Percentiles rank a stretch among this genome's conserved stretches.
Conservation (phyloP, 2,797 vertebrate genomes). For the Gymnoscopelus microlampas region DNA sequence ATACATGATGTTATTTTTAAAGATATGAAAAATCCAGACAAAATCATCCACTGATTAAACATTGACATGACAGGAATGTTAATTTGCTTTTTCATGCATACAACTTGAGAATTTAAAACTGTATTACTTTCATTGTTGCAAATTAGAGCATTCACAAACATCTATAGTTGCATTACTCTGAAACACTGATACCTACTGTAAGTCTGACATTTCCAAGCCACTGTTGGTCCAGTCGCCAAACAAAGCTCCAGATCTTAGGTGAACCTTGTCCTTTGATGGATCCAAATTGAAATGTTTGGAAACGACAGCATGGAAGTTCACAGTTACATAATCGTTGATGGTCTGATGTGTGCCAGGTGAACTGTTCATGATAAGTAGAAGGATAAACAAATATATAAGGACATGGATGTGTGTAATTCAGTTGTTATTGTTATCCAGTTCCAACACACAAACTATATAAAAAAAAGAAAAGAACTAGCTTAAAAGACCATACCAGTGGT, state of each 20-base stretch:
- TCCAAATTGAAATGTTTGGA: neutral
- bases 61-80: too few relatives aligned
- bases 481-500: too few relatives aligned
- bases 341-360: neutral
- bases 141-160: neutral
- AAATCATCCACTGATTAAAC: neutral
- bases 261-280: neutral
- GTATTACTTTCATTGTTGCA: neutral
- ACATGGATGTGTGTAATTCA: too few relatives aligned
- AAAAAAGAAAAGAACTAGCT: too few relatives aligned
- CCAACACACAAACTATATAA: too few relatives aligned
- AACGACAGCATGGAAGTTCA: constrained; percentile 45
- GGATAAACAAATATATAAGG: neutral
- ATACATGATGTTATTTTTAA: neutral
- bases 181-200: constrained; percentile 22
- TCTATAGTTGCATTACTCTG: neutral
- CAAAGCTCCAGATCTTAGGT: neutral
- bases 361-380: neutral
- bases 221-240: accelerated
- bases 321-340: accelerated
- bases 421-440: too few relatives aligned
- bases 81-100: too few relatives aligned
- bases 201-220: accelerated
- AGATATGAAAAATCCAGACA: accelerated
- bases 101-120: too few relatives aligned